Conservation (phyloP, 2,797 vertebrate genomes). For the Gephyroberyx darwinii region DNA sequence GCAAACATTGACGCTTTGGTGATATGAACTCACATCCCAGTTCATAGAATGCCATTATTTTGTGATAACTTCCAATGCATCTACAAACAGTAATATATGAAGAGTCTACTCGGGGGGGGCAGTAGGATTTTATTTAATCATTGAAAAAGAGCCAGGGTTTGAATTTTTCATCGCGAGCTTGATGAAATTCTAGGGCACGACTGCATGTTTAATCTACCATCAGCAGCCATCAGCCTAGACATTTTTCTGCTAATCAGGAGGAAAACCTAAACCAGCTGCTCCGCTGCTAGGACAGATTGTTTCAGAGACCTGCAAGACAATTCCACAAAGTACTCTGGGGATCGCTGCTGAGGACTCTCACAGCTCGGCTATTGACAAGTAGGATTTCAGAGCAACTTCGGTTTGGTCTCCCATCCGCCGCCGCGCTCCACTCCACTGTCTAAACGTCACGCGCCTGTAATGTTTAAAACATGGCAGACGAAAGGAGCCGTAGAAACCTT, state of each 20-base stretch:
- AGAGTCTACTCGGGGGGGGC: constrained; percentile 1
- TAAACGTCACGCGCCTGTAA: constrained; percentile 35
- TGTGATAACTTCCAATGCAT: constrained; percentile 8
- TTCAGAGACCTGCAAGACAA: constrained; percentile 63
- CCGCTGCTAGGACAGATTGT: constrained; percentile 52
- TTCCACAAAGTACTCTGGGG: constrained; percentile 56
- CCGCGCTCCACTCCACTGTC: neutral
- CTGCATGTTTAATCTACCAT: constrained; percentile 75
- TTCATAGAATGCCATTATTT: neutral
- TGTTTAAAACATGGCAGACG: constrained; percentile 51
- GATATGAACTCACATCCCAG: neutral
- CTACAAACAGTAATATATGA: constrained; percentile 33
- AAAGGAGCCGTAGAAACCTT: constrained; percentile 40
- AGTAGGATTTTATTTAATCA: constrained; percentile 71
- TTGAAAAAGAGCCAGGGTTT: constrained; percentile 48
- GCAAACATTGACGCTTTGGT: neutral
- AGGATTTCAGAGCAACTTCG: constrained; percentile 51
- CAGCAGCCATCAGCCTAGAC: constrained; percentile 52
- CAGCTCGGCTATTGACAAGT: constrained; percentile 42
- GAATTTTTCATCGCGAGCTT: constrained; percentile 75
- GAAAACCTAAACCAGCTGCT: constrained; percentile 64
- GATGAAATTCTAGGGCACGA: constrained; percentile 73
- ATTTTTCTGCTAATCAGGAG: constrained; percentile 50
- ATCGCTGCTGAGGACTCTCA: constrained; percentile 25
- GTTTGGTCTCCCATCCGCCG: constrained; percentile 30